Evolutionary conservation across 2,888 invertebrate genomes (phyloP).

Genomic region (Ectemnius lituratus): DNA sequence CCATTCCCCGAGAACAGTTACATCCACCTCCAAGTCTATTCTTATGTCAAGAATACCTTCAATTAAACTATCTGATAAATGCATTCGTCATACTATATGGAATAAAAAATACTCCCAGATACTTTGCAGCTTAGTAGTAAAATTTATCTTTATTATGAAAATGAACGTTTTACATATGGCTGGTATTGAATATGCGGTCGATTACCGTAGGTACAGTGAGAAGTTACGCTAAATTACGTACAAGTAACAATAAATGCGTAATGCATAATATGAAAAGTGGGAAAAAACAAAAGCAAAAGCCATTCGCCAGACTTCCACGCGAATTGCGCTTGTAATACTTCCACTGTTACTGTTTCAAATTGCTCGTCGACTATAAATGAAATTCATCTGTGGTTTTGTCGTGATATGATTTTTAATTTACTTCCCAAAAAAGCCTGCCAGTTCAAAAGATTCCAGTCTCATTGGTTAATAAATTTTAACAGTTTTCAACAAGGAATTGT

Average conservation of each 20-base stretch:
- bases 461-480: constrained; percentile 21
- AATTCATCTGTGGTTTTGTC: constrained; percentile 15
- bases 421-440: constrained; percentile 26
- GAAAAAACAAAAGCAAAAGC: constrained; percentile 36
- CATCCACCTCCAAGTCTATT: background rate
- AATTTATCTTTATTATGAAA: constrained; percentile 74
- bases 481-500: constrained; percentile 8
- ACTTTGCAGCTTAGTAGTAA: constrained; percentile 61
- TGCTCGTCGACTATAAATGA: constrained; percentile 1
- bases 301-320: constrained; percentile 16
- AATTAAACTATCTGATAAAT: too few species aligned
- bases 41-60: background rate
- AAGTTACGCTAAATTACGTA: constrained; percentile 59
- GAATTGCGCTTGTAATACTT: too few species aligned
- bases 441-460: constrained; percentile 49
- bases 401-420: constrained; percentile 31
- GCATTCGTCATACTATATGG: too few species aligned
- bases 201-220: constrained; percentile 62
- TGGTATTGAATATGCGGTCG: constrained; percentile 62
- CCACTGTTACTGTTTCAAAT: background rate
- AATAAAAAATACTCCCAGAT: background rate
- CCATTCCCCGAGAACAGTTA: too few species aligned
- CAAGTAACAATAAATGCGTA: constrained; percentile 49
- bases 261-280: constrained; percentile 47
- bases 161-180: constrained; percentile 75